Evolutionary conservation across 2,888 invertebrate species (phyloP), one percentile per base, ranked within the genome.

Genomic region (Strigamia maritima): DNA sequence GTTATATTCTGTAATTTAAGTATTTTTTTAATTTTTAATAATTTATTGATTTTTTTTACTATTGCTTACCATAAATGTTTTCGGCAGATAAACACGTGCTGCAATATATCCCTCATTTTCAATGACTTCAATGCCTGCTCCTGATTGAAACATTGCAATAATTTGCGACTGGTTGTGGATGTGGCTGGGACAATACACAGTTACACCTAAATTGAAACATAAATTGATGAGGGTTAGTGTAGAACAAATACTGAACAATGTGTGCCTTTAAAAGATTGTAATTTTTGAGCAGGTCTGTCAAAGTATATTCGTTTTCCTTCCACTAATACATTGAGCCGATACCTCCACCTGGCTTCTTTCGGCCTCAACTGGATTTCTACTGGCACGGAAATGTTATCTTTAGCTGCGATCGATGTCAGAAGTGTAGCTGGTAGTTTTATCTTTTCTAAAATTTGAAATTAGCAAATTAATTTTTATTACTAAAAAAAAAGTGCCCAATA

Each of bases 151-250:
- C 94, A 97, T 95, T 77, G 97, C 92, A 44, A 97, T 90, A 31
- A 98, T 94, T 87, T 97, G 95, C 0, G 96, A 95, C 86, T 97
- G 97, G 87, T 97, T 96, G 79, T 95, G 88, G 82, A 95, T 90
- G 84, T 94, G 93, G 79, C 93, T 92, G 1, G 97, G 96, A n/a
- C 94, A 94, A 85, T 96, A 96, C 0, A 97, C 94, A 0, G 94
- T 92, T 0, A 95, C 95, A 79, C 94, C 92, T 92, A 84, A 44
- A 84, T 83, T n/a, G 2, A 12, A 24, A 22, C 4, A 16, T 24
- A 26, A 24, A n/a, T n/a, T n/a, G n/a, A n/a, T n/a, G n/a, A n/a
- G n/a, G n/a, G n/a, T n/a, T n/a, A n/a, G n/a, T n/a, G n/a, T n/a
- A n/a, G n/a, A n/a, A n/a, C n/a, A n/a, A n/a, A n/a, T n/a, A n/a